Evolutionary conservation across 2,888 invertebrate species (phyloP).

Genomic region (Callinectes sapidus): DNA sequence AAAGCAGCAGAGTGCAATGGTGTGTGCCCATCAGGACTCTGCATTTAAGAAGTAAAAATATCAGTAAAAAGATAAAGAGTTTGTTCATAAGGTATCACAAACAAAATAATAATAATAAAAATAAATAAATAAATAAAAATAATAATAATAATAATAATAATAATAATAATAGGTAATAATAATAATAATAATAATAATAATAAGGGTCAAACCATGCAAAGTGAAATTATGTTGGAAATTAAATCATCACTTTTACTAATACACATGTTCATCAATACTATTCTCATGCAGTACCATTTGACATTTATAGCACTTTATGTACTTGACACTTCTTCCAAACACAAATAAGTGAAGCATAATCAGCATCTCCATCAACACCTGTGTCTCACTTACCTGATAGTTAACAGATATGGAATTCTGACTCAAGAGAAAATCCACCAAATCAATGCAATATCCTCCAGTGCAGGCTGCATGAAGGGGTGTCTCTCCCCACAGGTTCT

Average conservation of each 20-base stretch:
- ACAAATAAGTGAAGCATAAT: neutral
- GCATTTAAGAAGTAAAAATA: neutral
- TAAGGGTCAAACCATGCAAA: neutral
- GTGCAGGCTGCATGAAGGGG: slow-evolving; percentile 78
- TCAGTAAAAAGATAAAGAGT: neutral
- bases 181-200: neutral
- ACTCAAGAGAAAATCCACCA: slow-evolving; percentile 77
- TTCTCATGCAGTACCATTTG: neutral
- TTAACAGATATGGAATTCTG: slow-evolving; percentile 77
- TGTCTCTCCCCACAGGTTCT: slow-evolving; percentile 78
- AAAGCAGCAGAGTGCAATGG: slow-evolving; percentile 78
- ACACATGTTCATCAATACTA: neutral
- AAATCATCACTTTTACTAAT: neutral
- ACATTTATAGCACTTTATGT: neutral
- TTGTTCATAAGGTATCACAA: neutral
- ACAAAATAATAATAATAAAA: neutral
- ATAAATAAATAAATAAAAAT: neutral
- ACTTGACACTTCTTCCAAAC: neutral
- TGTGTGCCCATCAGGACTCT: slow-evolving; percentile 77
- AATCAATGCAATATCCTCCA: slow-evolving; percentile 76
- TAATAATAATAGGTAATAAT: neutral
- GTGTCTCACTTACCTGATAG: slow-evolving; percentile 75
- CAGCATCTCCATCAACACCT: neutral
- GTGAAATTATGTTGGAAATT: neutral
- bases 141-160: neutral